phyloP scores from a whole-genome alignment of 2,888 invertebrate species.

The Drosophila paucipuncta region DNA sequence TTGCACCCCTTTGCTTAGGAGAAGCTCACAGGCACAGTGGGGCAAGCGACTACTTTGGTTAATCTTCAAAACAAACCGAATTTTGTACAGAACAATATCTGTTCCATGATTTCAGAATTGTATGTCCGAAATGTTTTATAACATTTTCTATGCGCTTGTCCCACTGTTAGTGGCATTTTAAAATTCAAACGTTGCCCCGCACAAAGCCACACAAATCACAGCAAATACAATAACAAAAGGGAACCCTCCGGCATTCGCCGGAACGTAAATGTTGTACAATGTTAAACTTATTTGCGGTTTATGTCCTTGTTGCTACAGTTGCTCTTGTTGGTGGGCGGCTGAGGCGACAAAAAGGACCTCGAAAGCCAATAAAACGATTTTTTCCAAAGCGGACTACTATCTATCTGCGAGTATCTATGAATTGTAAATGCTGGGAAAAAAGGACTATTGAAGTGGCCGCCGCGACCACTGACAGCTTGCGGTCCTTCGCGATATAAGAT shows the following conservation, averaged over 20 bases:
- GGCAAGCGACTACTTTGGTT: not conserved
- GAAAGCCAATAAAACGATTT: slow-evolving; percentile 84
- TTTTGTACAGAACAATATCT: not conserved
- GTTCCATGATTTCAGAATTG: not conserved
- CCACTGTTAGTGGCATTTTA: slow-evolving; percentile 67
- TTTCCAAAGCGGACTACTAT: slow-evolving; percentile 53
- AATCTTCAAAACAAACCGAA: not conserved
- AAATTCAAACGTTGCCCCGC: slow-evolving; percentile 60
- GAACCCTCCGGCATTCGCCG: slow-evolving; percentile 55
- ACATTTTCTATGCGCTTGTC: not conserved
- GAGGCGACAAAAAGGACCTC: slow-evolving; percentile 78
- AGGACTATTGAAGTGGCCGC: slow-evolving; percentile 73
- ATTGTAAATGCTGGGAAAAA: slow-evolving; percentile 70
- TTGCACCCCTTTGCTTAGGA: slow-evolving; percentile 75
- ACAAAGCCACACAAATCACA: slow-evolving; percentile 74
- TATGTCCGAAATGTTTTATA: not conserved
- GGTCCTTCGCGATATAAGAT: slow-evolving; percentile 80
- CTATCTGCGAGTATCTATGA: slow-evolving; percentile 64
- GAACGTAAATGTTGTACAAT: slow-evolving; percentile 64
- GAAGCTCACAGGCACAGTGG: slow-evolving; percentile 47
- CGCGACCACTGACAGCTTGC: slow-evolving; percentile 64
- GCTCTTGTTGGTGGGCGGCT: slow-evolving; percentile 42
- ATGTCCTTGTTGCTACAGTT: slow-evolving; percentile 65
- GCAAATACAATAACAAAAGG: slow-evolving; percentile 69
- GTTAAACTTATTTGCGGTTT: slow-evolving; percentile 79